A percentile compares a stretch with the other conserved stretches of the same genome.
These are phyloP conservation scores for Atta cephalotes DNA, from an alignment of 1,140 invertebrate genomes.

Conservation along the genomic window DNA sequence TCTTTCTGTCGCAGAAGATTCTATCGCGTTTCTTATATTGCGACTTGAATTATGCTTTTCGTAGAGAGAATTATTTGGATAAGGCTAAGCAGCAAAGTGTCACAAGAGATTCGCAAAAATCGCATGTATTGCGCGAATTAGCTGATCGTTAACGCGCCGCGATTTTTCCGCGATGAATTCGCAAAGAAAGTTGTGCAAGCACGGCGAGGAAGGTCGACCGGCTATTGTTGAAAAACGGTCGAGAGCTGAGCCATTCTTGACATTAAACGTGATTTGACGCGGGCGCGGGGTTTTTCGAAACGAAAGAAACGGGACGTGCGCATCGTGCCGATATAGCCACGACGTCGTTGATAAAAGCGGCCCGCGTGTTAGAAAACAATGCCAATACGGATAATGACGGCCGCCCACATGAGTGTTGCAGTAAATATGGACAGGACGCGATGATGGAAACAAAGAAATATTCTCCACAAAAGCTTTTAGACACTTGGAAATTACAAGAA, in stretches of 20 bases:
- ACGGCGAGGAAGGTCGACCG: background rate
- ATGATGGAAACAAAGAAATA: slow-evolving; percentile 46
- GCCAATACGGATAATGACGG: slow-evolving; percentile 56
- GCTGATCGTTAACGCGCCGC: background rate
- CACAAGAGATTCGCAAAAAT: background rate
- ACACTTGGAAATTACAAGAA: slow-evolving; percentile 22
- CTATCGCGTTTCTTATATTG: background rate
- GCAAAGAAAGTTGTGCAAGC: slow-evolving; percentile 24
- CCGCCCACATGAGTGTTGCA: slow-evolving; percentile 38
- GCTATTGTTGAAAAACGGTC: slow-evolving; percentile 11
- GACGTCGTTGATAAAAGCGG: slow-evolving; percentile 46
- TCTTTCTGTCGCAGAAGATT: background rate
- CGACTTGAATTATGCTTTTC: background rate
- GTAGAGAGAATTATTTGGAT: background rate
- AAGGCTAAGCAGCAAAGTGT: background rate
- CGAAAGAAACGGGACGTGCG: slow-evolving; percentile 44
- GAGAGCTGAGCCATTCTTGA: slow-evolving; percentile 54
- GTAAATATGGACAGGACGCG: slow-evolving; percentile 43
- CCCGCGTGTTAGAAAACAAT: slow-evolving; percentile 54
- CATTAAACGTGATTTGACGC: slow-evolving; percentile 47
- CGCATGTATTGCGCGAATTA: background rate
- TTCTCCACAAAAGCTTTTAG: slow-evolving; percentile 22
- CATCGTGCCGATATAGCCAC: slow-evolving; percentile 28
- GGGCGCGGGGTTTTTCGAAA: slow-evolving; percentile 24
- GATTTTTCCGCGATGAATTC: slow-evolving; percentile 29